phyloP scores from a whole-genome alignment of 2,888 invertebrate genomes.

The Lochmaea crataegi region DNA sequence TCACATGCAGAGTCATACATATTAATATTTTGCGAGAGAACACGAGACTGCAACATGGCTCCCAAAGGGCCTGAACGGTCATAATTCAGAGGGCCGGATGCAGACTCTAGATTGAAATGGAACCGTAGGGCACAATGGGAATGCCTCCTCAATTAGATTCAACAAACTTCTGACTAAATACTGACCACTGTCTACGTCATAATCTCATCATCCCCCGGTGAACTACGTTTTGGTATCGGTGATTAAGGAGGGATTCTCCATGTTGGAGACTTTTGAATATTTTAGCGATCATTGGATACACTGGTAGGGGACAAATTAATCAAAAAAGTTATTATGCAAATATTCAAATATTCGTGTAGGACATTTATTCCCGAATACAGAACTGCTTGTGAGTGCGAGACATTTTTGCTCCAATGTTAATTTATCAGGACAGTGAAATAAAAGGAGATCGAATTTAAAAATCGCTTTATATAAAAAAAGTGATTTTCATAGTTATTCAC shows the following conservation, averaged over 20 bases:
- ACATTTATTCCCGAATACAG: not conserved
- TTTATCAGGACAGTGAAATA: too few relatives aligned
- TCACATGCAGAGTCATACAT: slow-evolving; percentile 32
- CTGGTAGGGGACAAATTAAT: not conserved
- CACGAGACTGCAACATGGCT: slow-evolving; percentile 25
- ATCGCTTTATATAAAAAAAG: too few relatives aligned
- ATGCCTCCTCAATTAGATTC: slow-evolving; percentile 52
- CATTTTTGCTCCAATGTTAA: too few relatives aligned
- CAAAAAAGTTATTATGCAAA: not conserved
- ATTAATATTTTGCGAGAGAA: slow-evolving; percentile 34
- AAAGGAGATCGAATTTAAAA: too few relatives aligned
- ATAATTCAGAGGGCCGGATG: slow-evolving; percentile 37
- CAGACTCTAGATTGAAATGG: slow-evolving; percentile 39
- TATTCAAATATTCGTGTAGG: not conserved
- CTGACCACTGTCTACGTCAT: slow-evolving; percentile 39
- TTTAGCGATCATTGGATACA: not conserved
- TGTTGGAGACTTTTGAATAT: not conserved
- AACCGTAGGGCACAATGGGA: slow-evolving; percentile 41
- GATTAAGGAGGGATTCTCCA: not conserved
- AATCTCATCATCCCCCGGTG: not conserved
- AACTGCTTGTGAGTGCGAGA: too few relatives aligned
- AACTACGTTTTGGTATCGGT: not conserved
- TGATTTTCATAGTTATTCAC: too few relatives aligned
- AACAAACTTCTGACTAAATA: slow-evolving; percentile 45
- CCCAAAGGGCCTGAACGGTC: slow-evolving; percentile 24